Evolutionary conservation across 2,888 invertebrate species (phyloP).

Genomic region (Papilio protenor): DNA sequence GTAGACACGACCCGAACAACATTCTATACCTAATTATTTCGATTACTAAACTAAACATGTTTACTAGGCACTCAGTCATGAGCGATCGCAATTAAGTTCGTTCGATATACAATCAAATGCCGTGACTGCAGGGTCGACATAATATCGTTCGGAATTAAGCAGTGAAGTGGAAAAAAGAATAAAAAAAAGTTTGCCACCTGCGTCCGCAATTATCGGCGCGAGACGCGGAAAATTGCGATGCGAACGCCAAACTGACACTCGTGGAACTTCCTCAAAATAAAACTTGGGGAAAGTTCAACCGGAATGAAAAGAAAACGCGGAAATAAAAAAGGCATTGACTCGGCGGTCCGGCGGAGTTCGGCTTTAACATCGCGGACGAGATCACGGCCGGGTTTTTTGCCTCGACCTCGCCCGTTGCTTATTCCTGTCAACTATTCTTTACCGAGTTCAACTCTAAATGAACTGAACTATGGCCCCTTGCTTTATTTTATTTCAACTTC

Average conservation of each 20-base stretch:
- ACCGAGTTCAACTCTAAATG: constrained; percentile 41
- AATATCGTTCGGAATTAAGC: constrained; percentile 49
- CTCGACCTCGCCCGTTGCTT: constrained; percentile 67
- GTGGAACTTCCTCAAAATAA: constrained; percentile 81
- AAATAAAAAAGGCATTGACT: constrained; percentile 84
- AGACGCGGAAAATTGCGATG: constrained; percentile 80
- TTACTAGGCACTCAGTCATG: neutral
- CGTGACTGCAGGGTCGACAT: constrained; percentile 44
- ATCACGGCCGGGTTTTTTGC: constrained; percentile 69
- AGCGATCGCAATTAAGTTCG: neutral
- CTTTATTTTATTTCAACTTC: constrained; percentile 39
- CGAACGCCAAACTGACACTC: constrained; percentile 82
- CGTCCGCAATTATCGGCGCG: constrained; percentile 81
- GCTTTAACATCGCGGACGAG: constrained; percentile 74
- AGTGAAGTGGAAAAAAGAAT: constrained; percentile 50
- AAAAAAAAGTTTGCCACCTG: constrained; percentile 73
- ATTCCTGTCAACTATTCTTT: constrained; percentile 68
- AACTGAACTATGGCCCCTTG: constrained; percentile 38
- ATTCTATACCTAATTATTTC: constrained; percentile 16
- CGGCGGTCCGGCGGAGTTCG: constrained; percentile 76
- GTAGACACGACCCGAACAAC: neutral
- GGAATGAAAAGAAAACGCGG: constrained; percentile 80
- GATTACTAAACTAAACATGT: neutral
- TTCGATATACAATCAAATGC: constrained; percentile 26
- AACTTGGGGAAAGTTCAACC: constrained; percentile 80